Evolutionary conservation across 2,888 invertebrate genomes (phyloP).

Genomic region (Subacronicta megacephala): DNA sequence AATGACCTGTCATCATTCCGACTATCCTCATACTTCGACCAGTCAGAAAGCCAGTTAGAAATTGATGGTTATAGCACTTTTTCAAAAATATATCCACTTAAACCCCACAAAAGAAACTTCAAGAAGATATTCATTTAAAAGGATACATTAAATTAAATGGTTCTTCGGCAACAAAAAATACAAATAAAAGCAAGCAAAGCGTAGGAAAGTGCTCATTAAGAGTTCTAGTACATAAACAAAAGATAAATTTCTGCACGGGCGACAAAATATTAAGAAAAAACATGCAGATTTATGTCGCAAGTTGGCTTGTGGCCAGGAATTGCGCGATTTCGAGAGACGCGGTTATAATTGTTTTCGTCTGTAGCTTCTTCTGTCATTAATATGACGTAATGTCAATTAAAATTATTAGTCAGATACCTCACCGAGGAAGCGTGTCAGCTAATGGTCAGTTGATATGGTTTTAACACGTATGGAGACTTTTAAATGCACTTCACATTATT

Average conservation of each 20-base stretch:
- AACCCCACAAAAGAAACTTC: constrained; percentile 32
- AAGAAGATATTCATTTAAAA: constrained; percentile 35
- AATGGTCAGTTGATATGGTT: too few relatives aligned
- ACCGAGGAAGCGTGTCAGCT: too few relatives aligned
- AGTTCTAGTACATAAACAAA: constrained; percentile 69
- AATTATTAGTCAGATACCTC: too few relatives aligned
- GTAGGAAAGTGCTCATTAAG: constrained; percentile 72
- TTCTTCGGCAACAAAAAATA: constrained; percentile 43
- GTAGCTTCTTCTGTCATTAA: too few relatives aligned
- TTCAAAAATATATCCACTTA: constrained; percentile 21
- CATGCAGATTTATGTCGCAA: constrained; percentile 62
- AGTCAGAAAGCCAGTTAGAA: too few relatives aligned
- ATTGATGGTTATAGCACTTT: too few relatives aligned
- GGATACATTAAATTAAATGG: constrained; percentile 54
- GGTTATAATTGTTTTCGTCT: background rate
- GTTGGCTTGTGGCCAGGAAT: constrained; percentile 23
- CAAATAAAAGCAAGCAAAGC: constrained; percentile 54
- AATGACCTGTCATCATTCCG: too few relatives aligned
- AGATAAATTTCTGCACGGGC: constrained; percentile 67
- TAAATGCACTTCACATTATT: too few relatives aligned
- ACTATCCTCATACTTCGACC: too few relatives aligned
- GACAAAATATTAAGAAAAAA: constrained; percentile 70
- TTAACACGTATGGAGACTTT: too few relatives aligned
- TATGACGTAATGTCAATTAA: too few relatives aligned
- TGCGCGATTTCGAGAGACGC: background rate